phyloP scores from a whole-genome alignment of 2,113 vertebrate genomes.

The Puma concolor region DNA sequence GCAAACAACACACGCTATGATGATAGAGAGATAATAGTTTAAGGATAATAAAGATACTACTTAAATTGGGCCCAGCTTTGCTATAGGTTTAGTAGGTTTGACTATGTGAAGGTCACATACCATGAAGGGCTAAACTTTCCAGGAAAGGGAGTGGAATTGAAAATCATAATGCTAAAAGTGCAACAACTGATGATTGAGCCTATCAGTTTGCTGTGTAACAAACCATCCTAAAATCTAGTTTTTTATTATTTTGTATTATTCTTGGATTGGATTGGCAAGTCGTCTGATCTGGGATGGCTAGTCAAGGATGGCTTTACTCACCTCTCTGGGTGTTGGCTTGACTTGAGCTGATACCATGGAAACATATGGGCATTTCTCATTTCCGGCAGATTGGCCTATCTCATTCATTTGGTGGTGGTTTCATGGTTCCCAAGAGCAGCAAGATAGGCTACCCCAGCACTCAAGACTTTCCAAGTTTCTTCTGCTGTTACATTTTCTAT shows the following conservation, averaged over 20 bases:
- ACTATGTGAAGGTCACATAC: background rate
- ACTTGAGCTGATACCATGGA: background rate
- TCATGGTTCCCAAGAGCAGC: too few relatives aligned
- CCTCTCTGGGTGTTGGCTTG: background rate
- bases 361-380: background rate
- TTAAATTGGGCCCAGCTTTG: background rate
- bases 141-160: background rate
- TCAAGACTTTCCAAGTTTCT: background rate
- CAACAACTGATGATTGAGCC: too few relatives aligned
- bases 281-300: background rate
- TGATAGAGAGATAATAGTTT: background rate
- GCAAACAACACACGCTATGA: background rate
- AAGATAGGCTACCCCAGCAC: background rate
- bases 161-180: background rate
- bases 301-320: background rate
- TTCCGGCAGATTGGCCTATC: background rate
- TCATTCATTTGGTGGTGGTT: too few relatives aligned
- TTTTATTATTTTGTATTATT: background rate
- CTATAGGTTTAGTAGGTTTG: background rate
- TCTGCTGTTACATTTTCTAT: background rate
- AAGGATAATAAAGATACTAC: background rate
- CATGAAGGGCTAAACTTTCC: background rate
- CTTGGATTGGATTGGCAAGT: background rate
- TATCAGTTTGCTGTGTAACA: background rate
- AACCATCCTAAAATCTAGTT: background rate